phyloP scores from a whole-genome alignment of 2,113 vertebrate species.

The Typhlomys cinereus region DNA sequence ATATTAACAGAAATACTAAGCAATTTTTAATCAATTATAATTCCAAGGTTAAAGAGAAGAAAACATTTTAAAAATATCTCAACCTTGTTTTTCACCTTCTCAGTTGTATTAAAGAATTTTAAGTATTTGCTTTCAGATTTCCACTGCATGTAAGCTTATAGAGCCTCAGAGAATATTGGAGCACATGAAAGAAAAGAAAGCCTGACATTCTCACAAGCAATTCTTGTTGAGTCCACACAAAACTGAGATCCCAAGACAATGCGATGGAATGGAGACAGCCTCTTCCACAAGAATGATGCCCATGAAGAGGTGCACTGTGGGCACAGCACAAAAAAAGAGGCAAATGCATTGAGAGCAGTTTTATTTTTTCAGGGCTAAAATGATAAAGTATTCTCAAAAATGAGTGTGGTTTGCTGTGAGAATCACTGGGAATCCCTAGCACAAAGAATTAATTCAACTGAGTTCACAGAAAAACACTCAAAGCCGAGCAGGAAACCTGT shows the following conservation, averaged over 20 bases:
- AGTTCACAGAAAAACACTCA: background rate
- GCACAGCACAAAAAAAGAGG: background rate
- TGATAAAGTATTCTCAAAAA: background rate
- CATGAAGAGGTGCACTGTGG: background rate
- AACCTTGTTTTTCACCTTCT: background rate
- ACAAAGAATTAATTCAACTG: slow-evolving; percentile 24
- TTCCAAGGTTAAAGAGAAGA: background rate
- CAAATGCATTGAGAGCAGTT: background rate
- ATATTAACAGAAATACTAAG: background rate
- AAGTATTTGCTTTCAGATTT: background rate
- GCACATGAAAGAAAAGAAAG: background rate
- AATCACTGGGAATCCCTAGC: background rate
- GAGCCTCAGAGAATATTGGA: background rate
- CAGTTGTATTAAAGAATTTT: background rate
- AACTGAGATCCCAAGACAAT: background rate
- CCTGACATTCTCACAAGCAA: background rate
- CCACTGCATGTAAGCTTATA: background rate
- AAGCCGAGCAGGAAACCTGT: background rate
- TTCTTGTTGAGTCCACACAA: background rate
- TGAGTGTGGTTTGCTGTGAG: background rate
- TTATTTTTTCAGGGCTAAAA: background rate
- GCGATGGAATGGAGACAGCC: background rate
- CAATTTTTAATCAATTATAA: background rate
- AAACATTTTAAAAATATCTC: background rate
- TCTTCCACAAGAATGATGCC: background rate